Conservation (phyloP, 2,888 invertebrate species). For the Mythimna albipuncta region DNA sequence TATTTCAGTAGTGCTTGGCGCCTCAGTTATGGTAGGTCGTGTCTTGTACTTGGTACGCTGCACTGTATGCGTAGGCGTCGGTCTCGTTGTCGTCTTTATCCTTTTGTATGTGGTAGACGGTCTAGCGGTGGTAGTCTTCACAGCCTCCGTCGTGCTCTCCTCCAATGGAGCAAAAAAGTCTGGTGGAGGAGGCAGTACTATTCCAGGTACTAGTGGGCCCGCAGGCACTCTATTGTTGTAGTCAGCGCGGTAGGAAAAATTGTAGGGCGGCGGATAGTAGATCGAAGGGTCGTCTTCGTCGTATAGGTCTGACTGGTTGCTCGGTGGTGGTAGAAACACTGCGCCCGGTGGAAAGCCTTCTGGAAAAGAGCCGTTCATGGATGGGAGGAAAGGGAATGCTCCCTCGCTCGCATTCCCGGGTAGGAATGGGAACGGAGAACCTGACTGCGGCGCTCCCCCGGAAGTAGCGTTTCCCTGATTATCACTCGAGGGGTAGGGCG, state of each 20-base stretch:
- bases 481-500: constrained; percentile 90
- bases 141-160: constrained; percentile 80
- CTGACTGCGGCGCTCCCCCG: constrained; percentile 92
- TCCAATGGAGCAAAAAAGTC: constrained; percentile 95
- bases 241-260: constrained; percentile 95
- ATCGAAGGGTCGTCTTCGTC: constrained; percentile 98
- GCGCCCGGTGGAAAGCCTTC: constrained; percentile 90
- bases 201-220: constrained; percentile 96
- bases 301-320: constrained; percentile 94
- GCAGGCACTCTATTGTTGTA: constrained; percentile 95
- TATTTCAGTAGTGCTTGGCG: constrained; percentile 80
- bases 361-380: constrained; percentile 91
- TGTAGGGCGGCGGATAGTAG: constrained; percentile 97
- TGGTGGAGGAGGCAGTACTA: constrained; percentile 96
- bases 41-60: constrained; percentile 84
- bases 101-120: constrained; percentile 77
- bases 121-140: constrained; percentile 75
- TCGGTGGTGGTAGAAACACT: constrained; percentile 92
- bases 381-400: constrained; percentile 89
- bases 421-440: constrained; percentile 92
- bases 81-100: constrained; percentile 80
- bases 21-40: constrained; percentile 83
- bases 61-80: constrained; percentile 76
- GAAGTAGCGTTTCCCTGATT: constrained; percentile 92
- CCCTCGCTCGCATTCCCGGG: constrained; percentile 91